A percentile compares a stretch with the other conserved stretches of the same genome.
phyloP scores from a whole-genome alignment of 2,888 invertebrate species.

The Anarsia innoxiella region DNA sequence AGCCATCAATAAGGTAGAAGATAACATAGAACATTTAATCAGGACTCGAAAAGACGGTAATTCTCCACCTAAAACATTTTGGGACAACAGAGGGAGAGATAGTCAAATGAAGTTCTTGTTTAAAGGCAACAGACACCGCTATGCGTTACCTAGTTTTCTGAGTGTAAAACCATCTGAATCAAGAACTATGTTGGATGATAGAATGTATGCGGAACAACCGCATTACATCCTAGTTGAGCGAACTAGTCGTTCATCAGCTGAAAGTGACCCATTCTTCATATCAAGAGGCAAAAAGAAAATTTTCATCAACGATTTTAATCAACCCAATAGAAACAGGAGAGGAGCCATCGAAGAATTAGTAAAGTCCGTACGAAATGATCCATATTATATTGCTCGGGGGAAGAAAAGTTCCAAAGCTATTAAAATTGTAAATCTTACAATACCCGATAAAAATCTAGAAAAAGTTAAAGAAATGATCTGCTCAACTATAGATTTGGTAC shows the following conservation, averaged over 20 bases:
- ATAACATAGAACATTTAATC: constrained; percentile 40
- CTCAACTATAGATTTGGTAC: constrained; percentile 43
- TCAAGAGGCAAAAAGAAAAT: constrained; percentile 51
- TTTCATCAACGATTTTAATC: constrained; percentile 22
- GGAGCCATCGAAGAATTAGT: constrained; percentile 61
- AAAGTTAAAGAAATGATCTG: constrained; percentile 57
- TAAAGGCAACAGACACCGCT: constrained; percentile 23
- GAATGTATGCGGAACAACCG: constrained; percentile 72
- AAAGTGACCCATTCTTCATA: constrained; percentile 59
- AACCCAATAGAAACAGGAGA: constrained; percentile 48
- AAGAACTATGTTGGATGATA: constrained; percentile 47
- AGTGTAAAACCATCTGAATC: constrained; percentile 30
- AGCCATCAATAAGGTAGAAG: constrained; percentile 40
- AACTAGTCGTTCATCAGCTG: constrained; percentile 54
- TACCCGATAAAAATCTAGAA: constrained; percentile 26
- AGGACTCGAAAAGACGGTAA: constrained; percentile 31
- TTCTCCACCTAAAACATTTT: constrained; percentile 29
- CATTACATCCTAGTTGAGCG: constrained; percentile 67
- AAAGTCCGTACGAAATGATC: constrained; percentile 64
- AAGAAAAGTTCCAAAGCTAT: constrained; percentile 44
- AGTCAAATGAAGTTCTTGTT: constrained; percentile 42
- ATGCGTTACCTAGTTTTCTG: constrained; percentile 10
- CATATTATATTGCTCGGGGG: constrained; percentile 71
- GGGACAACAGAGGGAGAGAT: constrained; percentile 39
- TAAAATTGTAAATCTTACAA: constrained; percentile 28